A percentile compares a stretch with the other conserved stretches of the same genome.
Evolutionary conservation across 1,140 invertebrate species (phyloP).

Genomic region (Drosophila setifemur): DNA sequence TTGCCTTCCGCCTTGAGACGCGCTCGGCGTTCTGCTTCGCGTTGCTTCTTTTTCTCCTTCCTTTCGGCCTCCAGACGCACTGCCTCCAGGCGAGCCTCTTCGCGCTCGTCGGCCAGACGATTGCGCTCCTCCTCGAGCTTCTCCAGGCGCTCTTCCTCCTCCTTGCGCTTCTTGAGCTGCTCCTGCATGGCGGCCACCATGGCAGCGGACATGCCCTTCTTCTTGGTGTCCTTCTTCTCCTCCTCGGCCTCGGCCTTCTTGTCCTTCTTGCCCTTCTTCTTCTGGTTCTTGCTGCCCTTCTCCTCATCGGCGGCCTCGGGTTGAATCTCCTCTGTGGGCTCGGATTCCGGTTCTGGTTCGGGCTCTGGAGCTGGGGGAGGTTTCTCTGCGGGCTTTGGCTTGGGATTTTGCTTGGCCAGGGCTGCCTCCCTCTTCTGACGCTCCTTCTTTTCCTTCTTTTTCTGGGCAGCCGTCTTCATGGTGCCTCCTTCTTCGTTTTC

Average conservation of each 20-base stretch:
- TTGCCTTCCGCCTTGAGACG: constrained; percentile 97
- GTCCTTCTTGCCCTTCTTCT: constrained; percentile 85
- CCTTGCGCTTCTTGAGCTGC: constrained; percentile 92
- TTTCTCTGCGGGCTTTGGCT: constrained; percentile 76
- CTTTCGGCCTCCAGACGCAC: constrained; percentile 91
- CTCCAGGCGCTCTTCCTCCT: constrained; percentile 92
- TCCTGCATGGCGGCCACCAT: constrained; percentile 94
- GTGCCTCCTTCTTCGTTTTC: constrained; percentile 85
- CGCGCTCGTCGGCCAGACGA: constrained; percentile 88
- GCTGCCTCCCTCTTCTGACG: constrained; percentile 88
- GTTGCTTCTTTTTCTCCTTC: constrained; percentile 95
- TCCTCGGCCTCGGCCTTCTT: constrained; percentile 85
- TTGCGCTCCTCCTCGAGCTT: constrained; percentile 92
- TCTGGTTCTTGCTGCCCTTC: constrained; percentile 84
- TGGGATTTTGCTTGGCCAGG: constrained; percentile 76
- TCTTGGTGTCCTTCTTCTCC: constrained; percentile 81
- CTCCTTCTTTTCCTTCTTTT: constrained; percentile 94
- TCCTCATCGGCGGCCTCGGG: constrained; percentile 80
- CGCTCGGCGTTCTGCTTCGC: constrained; percentile 97
- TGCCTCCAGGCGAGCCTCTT: constrained; percentile 88
- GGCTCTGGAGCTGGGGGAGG: constrained; percentile 65
- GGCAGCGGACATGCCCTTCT: constrained; percentile 90
- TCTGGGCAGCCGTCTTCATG: constrained; percentile 92
- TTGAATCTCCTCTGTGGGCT: constrained; percentile 81
- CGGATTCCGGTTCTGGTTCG: constrained; percentile 81